Percentiles rank a stretch among this genome's conserved stretches.
Conservation (phyloP, 2,113 vertebrate genomes). For the Brachyistius frenatus region DNA sequence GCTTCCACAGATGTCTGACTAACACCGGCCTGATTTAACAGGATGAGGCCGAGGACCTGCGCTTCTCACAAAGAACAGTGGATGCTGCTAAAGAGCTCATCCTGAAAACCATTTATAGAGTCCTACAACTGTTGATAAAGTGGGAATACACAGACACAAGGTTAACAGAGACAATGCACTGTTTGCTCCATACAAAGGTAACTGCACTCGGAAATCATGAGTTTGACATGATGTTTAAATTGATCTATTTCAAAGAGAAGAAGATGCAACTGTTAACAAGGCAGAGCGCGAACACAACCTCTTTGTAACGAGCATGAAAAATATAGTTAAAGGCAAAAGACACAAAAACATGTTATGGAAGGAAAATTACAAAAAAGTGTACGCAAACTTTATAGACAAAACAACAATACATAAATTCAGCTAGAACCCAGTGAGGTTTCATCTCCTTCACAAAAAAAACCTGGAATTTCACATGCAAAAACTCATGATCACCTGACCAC, state of each 20-base stretch:
- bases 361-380: no score
- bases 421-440: neutral
- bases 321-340: no score
- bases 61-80: constrained; percentile 36
- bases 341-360: no score
- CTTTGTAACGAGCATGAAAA: neutral
- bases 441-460: no score
- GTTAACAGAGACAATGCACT: neutral
- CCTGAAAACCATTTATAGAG: neutral
- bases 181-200: neutral
- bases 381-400: no score
- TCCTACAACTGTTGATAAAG: neutral
- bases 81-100: constrained; percentile 39
- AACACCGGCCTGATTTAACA: constrained; percentile 25
- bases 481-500: no score
- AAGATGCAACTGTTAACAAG: constrained; percentile 6
- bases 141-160: neutral
- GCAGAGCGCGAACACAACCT: neutral
- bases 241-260: neutral
- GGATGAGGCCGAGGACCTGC: neutral
- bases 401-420: no score
- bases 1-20: constrained; percentile 22
- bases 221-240: constrained; percentile 11
- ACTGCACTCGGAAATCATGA: neutral
- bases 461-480: no score